Base-by-base conservation (phyloP, 2,888 invertebrate genomes). In the Caenorhabditis sp. region DNA sequence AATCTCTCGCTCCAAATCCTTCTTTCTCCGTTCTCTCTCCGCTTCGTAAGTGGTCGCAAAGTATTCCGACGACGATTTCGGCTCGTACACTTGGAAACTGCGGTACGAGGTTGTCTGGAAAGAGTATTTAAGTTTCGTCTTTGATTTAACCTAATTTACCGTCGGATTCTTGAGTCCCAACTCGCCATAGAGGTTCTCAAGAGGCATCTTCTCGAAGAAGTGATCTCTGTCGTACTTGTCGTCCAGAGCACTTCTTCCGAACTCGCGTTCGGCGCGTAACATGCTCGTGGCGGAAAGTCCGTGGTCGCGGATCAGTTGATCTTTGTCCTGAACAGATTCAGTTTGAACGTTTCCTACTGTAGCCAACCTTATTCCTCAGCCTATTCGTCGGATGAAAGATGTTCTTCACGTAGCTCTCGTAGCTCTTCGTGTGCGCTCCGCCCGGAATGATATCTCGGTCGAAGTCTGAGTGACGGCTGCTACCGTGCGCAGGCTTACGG, bases 61-160 rank as follows among this genome's bases (percentile, higher is more conserved):
- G 65, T 87, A 88, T 73, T 88, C 88, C 26, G 81, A 83, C 0
- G 86, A 85, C 37, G 82, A 81, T 59, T 88, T 88, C 13, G 88
- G 88, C 30, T 81, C 83, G 72, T 88, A 88, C 4, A 88, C 88
- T 24, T 84, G 87, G 46, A 79, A 88, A 43, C 82, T 74, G 20
- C 81, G 78, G 55, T 83, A 80, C 43, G 53, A 61, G 11, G 78
- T 66, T 0, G 72, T 37, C 77, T 81, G 59, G 39, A 62, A 66
- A 27, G 11, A n/a, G 11, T 52, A 27, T 11, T 13, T 50, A 27
- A 2, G 11, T 26, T 41, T 39, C 9, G 9, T 9, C 0, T 15
- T 20, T 17, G 11, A 24, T 35, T 13, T 7, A 22, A 15, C 17
- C 37, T 27, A 6, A 26, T 11, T 26, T 37, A 79, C 79, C 45